phyloP scores from a whole-genome alignment of 2,888 invertebrate species.

The Erebia epiphron region DNA sequence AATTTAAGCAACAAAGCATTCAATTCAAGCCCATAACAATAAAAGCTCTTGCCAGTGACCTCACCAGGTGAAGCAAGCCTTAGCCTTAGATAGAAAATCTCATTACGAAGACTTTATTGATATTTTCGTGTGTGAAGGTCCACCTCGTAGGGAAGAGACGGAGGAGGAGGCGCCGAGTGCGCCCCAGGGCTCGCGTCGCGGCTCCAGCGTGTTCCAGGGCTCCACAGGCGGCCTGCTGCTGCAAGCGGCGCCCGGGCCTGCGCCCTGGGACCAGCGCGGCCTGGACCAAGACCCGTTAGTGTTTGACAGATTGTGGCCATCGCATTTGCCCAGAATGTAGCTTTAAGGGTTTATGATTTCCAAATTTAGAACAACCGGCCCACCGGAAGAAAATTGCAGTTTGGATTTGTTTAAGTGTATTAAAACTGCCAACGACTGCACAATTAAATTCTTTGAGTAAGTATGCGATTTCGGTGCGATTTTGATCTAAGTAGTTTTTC shows the following conservation, averaged over 20 bases:
- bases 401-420: too few species aligned
- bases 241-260: slow-evolving; percentile 48
- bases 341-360: neutral
- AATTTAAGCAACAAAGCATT: too few species aligned
- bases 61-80: too few species aligned
- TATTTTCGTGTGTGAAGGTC: slow-evolving; percentile 56
- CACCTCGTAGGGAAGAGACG: slow-evolving; percentile 52
- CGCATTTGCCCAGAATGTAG: neutral
- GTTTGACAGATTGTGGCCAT: neutral
- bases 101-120: neutral
- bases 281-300: slow-evolving; percentile 33
- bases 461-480: too few species aligned
- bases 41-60: too few species aligned
- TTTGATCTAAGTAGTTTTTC: too few species aligned
- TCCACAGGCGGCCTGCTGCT: slow-evolving; percentile 64
- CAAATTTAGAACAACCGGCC: too few species aligned
- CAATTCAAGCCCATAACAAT: too few species aligned
- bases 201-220: slow-evolving; percentile 61
- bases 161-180: slow-evolving; percentile 23
- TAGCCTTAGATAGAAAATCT: too few species aligned
- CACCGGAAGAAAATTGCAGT: too few species aligned
- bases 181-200: slow-evolving; percentile 52
- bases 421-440: too few species aligned
- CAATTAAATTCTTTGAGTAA: too few species aligned
- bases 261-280: slow-evolving; percentile 41